Evolutionary conservation across 1,140 invertebrate species (phyloP), one percentile per base, ranked within the genome.

Genomic region (Bombus vancouverensis): DNA sequence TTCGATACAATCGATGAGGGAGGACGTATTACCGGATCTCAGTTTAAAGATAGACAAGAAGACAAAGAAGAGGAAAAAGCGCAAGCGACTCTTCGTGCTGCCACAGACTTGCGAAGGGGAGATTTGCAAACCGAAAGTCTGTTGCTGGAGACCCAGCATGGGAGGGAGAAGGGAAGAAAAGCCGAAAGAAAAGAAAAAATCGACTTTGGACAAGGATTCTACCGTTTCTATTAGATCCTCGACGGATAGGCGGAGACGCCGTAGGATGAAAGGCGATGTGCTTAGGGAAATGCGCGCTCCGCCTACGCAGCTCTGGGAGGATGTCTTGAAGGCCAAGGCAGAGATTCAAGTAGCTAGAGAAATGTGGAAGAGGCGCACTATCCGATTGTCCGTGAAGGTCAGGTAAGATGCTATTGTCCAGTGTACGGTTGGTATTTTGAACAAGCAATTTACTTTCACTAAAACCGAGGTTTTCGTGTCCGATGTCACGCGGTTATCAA

Each of bases 41-140:
- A 37, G 47, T 47, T 66, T 37, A n/a, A 15, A 28, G 25, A 22
- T n/a, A 62, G 18, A 74, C 5, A 57, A 74, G 47, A 65, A 78
- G 10, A 66, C 13, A 4, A 12, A 1, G 22, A 76, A 12, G 39
- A 90, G 57, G 74, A 81, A 75, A 44, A 77, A 65, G 28, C 37
- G 0, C 2, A 83, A 32, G 32, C 12, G 39, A 44, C 3, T 12
- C 1, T 86, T 89, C 73, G 34, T 22, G 15, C 59, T 86, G 8
- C 79, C 83, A 28, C 66, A 34, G 10, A 83, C 87, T 3, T 89
- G 88, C 70, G 83, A 89, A 57, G 18, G 42, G 0, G 62, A 59
- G 34, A 12, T 89, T 15, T 89, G 88, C 75, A 86, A 76, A 37
- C 88, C 88, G 32, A 72, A 53, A 2, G 39, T 85, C 59, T 74